These are phyloP conservation scores for Lathamus discolor DNA, from an alignment of 2,113 vertebrate species.

Conservation along the genomic window DNA sequence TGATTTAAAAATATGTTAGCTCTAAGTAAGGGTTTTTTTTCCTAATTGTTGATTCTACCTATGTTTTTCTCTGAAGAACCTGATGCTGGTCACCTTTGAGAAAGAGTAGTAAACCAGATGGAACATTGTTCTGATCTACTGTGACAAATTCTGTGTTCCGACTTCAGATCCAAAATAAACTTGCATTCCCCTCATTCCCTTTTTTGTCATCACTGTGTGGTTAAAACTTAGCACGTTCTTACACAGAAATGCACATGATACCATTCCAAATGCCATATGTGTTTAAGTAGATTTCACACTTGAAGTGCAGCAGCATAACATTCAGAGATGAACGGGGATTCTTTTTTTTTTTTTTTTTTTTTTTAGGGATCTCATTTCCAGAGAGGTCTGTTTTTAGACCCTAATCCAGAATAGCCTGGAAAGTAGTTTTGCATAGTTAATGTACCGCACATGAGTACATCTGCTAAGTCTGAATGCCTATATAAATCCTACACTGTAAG, in stretches of 20 bases:
- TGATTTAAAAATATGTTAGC: background rate
- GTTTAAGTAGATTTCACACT: constrained; percentile 7
- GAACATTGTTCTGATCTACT: background rate
- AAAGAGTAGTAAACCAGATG: background rate
- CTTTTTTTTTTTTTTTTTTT: background rate
- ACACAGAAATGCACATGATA: background rate
- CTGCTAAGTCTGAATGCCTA: constrained; percentile 11
- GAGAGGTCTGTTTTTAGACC: constrained; percentile 4
- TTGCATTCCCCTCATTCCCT: background rate
- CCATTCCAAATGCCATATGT: background rate
- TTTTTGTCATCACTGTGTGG: background rate
- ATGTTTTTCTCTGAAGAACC: background rate
- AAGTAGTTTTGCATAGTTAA: constrained; percentile 18
- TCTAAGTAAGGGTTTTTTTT: background rate
- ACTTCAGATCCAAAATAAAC: background rate
- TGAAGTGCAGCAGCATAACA: background rate
- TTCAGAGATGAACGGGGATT: background rate
- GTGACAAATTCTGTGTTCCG: background rate
- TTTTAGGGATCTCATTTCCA: background rate
- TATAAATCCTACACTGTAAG: constrained; percentile 17
- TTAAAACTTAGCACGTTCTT: background rate
- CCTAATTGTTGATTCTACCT: background rate
- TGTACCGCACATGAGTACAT: background rate
- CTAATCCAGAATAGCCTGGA: constrained; percentile 10
- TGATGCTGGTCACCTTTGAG: background rate